Evolutionary conservation across 2,888 invertebrate genomes (phyloP).

Genomic region (Cyclophora punctaria): DNA sequence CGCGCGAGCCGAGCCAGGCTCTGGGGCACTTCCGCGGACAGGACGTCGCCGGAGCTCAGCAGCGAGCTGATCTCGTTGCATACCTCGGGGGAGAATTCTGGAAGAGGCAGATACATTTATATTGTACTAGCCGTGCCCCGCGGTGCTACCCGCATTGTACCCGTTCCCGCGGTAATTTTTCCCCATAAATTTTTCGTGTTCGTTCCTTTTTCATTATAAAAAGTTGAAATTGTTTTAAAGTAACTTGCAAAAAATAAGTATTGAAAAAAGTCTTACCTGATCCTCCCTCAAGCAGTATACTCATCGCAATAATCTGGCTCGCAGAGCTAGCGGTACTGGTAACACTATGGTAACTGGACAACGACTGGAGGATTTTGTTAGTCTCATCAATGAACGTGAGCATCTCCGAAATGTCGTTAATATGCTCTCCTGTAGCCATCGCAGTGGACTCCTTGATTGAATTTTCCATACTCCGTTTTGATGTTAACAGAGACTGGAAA

Average conservation of each 20-base stretch:
- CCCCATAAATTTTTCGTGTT: too few relatives aligned
- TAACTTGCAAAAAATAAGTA: not conserved
- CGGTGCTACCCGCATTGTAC: too few relatives aligned
- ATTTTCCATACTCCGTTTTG: slow-evolving; percentile 35
- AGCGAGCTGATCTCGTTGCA: slow-evolving; percentile 81
- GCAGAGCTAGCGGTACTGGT: slow-evolving; percentile 66
- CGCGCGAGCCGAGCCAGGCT: slow-evolving; percentile 61
- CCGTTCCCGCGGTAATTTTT: too few relatives aligned
- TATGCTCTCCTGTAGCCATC: slow-evolving; percentile 38
- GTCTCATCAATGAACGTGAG: slow-evolving; percentile 39
- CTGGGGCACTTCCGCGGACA: slow-evolving; percentile 84
- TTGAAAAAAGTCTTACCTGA: slow-evolving; percentile 39
- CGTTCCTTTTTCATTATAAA: too few relatives aligned
- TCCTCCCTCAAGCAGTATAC: slow-evolving; percentile 64
- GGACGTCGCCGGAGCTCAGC: slow-evolving; percentile 80
- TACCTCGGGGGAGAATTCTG: slow-evolving; percentile 78
- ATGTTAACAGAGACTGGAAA: slow-evolving; percentile 34
- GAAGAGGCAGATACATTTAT: slow-evolving; percentile 13
- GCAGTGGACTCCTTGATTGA: slow-evolving; percentile 37
- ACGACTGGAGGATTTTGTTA: slow-evolving; percentile 25
- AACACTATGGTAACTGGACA: slow-evolving; percentile 50
- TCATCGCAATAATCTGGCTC: slow-evolving; percentile 74
- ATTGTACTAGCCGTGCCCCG: too few relatives aligned
- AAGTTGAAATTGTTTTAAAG: too few relatives aligned
- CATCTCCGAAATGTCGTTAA: slow-evolving; percentile 31